Evolutionary conservation across 2,797 vertebrate genomes (phyloP).

Genomic region (Smutsia temminckii): DNA sequence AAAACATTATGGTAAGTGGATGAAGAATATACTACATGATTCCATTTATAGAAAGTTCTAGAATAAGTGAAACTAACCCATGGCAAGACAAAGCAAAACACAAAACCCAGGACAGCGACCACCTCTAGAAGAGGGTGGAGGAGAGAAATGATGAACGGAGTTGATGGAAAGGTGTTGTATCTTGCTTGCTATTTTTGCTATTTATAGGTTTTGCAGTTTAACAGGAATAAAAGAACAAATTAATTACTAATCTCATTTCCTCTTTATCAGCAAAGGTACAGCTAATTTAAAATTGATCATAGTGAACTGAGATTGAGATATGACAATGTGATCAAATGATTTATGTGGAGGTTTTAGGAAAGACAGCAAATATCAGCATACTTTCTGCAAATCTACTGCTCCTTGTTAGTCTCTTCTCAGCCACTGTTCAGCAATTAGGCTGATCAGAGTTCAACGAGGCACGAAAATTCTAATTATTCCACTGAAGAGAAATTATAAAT

Average conservation of each 20-base stretch:
- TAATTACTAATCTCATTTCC: not conserved
- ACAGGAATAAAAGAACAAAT: not conserved
- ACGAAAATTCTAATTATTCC: not conserved
- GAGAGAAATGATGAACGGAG: not conserved
- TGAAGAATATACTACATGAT: not conserved
- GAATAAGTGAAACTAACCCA: not conserved
- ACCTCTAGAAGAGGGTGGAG: not conserved
- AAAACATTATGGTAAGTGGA: not conserved
- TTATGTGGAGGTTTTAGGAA: not conserved
- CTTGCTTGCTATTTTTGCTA: not conserved
- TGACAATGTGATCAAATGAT: not conserved
- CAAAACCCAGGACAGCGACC: not conserved
- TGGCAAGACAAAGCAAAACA: not conserved
- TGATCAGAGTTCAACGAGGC: not conserved
- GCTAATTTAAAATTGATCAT: not conserved
- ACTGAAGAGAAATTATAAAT: not conserved
- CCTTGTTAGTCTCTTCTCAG: not conserved
- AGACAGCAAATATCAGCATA: not conserved
- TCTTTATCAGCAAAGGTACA: not conserved
- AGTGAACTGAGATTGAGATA: not conserved
- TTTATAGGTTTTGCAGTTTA: not conserved
- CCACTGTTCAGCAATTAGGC: rapidly evolving
- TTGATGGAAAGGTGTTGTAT: not conserved
- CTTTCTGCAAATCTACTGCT: rapidly evolving
- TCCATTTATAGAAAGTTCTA: not conserved